Conservation (phyloP, 2,888 invertebrate genomes). For the Euzetes globulus region DNA sequence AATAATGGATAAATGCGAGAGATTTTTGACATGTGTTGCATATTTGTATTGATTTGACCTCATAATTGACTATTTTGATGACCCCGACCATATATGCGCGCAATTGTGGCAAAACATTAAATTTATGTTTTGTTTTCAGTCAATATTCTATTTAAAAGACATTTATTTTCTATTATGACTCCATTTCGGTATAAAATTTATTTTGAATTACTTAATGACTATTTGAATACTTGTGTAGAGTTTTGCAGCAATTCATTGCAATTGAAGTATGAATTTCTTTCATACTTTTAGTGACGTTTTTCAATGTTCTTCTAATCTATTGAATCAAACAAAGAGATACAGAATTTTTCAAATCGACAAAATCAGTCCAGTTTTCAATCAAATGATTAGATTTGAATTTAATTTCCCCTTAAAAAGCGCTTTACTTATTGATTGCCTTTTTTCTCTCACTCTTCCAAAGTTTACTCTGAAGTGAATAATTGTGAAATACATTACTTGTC, state of each 20-base stretch:
- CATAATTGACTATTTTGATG: slow-evolving; percentile 22
- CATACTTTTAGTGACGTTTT: neutral
- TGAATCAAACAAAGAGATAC: neutral
- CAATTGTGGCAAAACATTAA: slow-evolving; percentile 13
- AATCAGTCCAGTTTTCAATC: neutral
- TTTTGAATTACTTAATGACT: slow-evolving; percentile 1
- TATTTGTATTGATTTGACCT: slow-evolving; percentile 21
- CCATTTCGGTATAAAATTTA: neutral
- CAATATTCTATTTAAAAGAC: slow-evolving; percentile 6
- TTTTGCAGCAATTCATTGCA: neutral
- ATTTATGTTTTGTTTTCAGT: slow-evolving; percentile 16
- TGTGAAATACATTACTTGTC: neutral
- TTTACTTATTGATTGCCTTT: neutral
- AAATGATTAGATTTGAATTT: neutral
- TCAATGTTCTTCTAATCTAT: neutral
- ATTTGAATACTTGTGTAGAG: neutral
- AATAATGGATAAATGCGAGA: neutral
- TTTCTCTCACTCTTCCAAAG: neutral
- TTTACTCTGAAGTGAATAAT: slow-evolving; percentile 3
- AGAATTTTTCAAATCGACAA: neutral
- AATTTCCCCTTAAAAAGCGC: neutral
- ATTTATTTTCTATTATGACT: neutral
- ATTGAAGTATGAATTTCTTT: neutral
- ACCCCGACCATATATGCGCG: neutral
- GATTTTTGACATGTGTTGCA: slow-evolving; percentile 22